Evolutionary conservation across 2,797 vertebrate species (phyloP).

Genomic region (Geotrypetes seraphini): DNA sequence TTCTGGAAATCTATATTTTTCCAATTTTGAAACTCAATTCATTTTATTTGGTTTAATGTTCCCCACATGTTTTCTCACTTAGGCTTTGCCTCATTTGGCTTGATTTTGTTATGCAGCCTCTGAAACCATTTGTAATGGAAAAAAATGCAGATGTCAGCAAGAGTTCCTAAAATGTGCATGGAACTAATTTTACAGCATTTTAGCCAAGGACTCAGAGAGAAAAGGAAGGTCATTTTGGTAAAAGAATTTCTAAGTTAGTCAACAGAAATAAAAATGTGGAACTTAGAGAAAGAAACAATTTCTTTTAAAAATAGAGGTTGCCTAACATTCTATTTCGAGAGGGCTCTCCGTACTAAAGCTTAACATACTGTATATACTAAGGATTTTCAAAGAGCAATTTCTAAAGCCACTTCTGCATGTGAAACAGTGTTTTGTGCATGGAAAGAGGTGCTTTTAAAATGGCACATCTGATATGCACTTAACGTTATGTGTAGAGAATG

Average conservation of each 20-base stretch:
- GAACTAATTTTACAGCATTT: conserved; percentile 64
- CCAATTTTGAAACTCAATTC: conserved; percentile 24
- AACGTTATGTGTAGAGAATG: too few relatives aligned
- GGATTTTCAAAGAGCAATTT: too few relatives aligned
- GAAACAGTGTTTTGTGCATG: too few relatives aligned
- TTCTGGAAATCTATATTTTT: conserved; percentile 31
- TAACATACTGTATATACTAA: too few relatives aligned
- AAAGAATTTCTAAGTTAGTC: conserved; percentile 25
- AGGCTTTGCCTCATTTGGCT: conserved; percentile 62
- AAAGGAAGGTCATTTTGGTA: conserved; percentile 25
- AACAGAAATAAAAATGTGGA: not conserved
- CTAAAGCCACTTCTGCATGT: too few relatives aligned
- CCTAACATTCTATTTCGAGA: not conserved
- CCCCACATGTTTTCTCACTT: conserved; percentile 57
- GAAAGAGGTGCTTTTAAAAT: too few relatives aligned
- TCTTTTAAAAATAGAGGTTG: not conserved
- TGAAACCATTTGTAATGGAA: conserved; percentile 76
- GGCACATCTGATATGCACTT: too few relatives aligned
- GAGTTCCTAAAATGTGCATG: conserved; percentile 64
- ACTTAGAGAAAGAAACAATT: not conserved
- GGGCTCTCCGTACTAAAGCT: not conserved
- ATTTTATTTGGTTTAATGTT: conserved; percentile 47
- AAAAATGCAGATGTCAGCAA: conserved; percentile 79
- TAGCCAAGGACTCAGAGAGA: conserved; percentile 37
- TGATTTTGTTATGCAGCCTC: conserved; percentile 42